Conservation (phyloP, 2,888 invertebrate genomes). For the Brenthis hecate region DNA sequence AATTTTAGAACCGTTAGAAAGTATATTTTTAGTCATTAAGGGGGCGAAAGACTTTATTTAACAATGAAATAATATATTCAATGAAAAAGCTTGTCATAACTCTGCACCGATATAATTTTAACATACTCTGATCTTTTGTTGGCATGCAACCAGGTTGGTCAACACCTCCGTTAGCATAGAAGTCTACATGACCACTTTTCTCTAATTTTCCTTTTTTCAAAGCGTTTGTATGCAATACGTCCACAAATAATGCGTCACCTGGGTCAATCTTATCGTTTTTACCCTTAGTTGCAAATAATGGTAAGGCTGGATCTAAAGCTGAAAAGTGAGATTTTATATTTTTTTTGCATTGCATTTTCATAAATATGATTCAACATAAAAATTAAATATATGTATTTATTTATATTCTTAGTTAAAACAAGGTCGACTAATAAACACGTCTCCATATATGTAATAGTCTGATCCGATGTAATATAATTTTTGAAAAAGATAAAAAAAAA, state of each 20-base stretch:
- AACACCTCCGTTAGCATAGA: slow-evolving; percentile 82
- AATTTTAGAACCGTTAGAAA: too few relatives aligned
- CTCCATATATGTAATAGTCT: neutral
- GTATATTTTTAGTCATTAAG: too few relatives aligned
- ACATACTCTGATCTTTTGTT: slow-evolving; percentile 28
- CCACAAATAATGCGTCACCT: slow-evolving; percentile 83
- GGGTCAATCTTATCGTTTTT: slow-evolving; percentile 74
- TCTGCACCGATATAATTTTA: neutral
- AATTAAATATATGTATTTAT: too few relatives aligned
- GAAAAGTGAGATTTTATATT: slow-evolving; percentile 33
- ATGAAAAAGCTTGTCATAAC: too few relatives aligned
- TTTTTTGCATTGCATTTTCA: neutral
- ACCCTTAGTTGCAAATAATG: slow-evolving; percentile 80
- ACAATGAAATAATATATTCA: too few relatives aligned
- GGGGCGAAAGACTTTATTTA: too few relatives aligned
- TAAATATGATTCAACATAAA: neutral
- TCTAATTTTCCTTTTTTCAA: slow-evolving; percentile 81
- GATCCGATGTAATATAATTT: too few relatives aligned
- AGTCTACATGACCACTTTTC: slow-evolving; percentile 78
- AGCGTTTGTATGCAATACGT: slow-evolving; percentile 85
- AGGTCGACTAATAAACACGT: too few relatives aligned
- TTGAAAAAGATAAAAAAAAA: too few relatives aligned
- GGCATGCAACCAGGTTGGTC: slow-evolving; percentile 77
- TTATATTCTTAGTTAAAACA: too few relatives aligned
- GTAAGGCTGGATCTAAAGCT: slow-evolving; percentile 87